A percentile compares a stretch with the other conserved stretches of the same genome.
Evolutionary conservation across 1,140 invertebrate genomes (phyloP).

Genomic region (Callitettix versicolor): DNA sequence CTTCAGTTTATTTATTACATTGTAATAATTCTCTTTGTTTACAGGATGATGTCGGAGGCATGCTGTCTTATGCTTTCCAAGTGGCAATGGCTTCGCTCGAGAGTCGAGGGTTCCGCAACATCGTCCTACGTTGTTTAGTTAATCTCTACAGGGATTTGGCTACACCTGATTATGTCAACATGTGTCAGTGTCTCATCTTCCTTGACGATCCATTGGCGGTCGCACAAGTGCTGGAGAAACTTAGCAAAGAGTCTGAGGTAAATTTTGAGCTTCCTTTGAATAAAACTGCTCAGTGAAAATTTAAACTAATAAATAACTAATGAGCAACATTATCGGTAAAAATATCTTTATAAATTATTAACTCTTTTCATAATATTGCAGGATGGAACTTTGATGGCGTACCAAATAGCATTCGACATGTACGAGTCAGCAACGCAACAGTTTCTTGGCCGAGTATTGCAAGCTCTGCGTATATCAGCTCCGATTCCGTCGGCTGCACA

Average conservation of each 20-base stretch:
- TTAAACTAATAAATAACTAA: too few relatives aligned
- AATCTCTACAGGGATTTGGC: conserved; percentile 75
- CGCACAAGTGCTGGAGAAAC: conserved; percentile 80
- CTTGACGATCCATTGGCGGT: conserved; percentile 86
- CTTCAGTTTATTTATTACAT: too few relatives aligned
- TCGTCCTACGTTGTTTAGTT: conserved; percentile 79
- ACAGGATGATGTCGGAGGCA: conserved; percentile 72
- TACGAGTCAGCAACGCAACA: conserved; percentile 99
- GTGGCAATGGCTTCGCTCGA: conserved; percentile 93
- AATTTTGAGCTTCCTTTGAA: conserved; percentile 20
- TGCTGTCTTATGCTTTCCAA: conserved; percentile 90
- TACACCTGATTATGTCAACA: conserved; percentile 89
- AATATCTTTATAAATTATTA: too few relatives aligned
- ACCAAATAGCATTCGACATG: conserved; percentile 97
- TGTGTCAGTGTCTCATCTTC: conserved; percentile 94
- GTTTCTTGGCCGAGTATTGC: conserved; percentile 80
- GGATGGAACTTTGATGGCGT: conserved; percentile 77
- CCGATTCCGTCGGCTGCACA: conserved; percentile 68
- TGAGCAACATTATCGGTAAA: too few relatives aligned
- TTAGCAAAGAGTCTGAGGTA: conserved; percentile 69
- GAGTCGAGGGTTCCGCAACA: conserved; percentile 83
- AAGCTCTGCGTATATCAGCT: conserved; percentile 70
- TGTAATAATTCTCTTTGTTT: too few relatives aligned
- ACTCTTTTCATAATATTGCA: conserved; percentile 29
- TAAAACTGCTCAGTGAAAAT: conserved; percentile 6